phyloP scores from a whole-genome alignment of 2,888 invertebrate genomes.

The Lasioglossum morio region DNA sequence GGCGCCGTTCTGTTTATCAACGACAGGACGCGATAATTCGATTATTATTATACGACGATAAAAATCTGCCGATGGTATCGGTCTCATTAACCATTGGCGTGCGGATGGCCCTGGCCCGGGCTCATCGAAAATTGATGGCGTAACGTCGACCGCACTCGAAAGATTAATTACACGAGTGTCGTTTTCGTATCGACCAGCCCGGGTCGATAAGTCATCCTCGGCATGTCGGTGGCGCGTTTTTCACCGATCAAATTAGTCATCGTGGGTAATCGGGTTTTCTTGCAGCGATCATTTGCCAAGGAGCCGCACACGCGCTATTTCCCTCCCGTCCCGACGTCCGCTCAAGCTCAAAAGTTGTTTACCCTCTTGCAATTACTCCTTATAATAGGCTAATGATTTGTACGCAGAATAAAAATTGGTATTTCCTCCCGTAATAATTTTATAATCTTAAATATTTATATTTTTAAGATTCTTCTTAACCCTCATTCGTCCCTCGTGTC shows the following conservation, averaged over 20 bases:
- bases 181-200: conserved; percentile 34
- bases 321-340: conserved; percentile 3
- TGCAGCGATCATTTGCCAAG: conserved; percentile 36
- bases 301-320: conserved; percentile 38
- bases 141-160: conserved; percentile 31
- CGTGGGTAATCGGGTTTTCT: conserved; percentile 36
- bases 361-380: conserved; percentile 14
- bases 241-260: conserved; percentile 40
- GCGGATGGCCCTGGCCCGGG: conserved; percentile 4
- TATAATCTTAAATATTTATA: no score
- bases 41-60: conserved; percentile 63
- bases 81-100: conserved; percentile 52
- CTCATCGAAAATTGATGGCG: conserved; percentile 50
- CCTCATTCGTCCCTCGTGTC: no score
- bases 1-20: conserved; percentile 53
- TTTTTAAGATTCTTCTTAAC: no score
- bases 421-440: no score
- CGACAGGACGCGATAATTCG: conserved; percentile 56
- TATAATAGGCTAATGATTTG: background rate
- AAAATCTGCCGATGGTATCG: conserved; percentile 59
- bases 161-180: conserved; percentile 54
- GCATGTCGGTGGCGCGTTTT: conserved; percentile 32
- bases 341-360: background rate
- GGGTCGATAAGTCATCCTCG: conserved; percentile 38
- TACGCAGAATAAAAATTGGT: no score